Base-by-base conservation (phyloP, 2,888 invertebrate genomes). In the Portevinia maculata region DNA sequence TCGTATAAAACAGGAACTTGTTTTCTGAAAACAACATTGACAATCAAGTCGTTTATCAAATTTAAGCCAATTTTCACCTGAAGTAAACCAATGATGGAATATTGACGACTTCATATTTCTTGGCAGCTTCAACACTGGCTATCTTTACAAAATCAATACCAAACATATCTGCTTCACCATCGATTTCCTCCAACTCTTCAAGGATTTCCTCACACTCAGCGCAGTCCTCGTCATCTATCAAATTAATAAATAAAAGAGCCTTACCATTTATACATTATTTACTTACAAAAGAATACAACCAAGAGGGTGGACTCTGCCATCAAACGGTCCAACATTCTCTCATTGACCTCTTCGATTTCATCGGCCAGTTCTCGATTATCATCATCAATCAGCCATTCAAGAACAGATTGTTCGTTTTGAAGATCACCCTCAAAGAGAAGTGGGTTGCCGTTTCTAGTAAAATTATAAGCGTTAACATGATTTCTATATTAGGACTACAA, bases 61-160 rank as follows among this genome's bases (percentile, higher is more conserved):
- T 1, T 6, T 2, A 1, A 28, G 24, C 5, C 3, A 21, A 21
- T 0, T 55, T 73, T 73, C 73, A 90, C 91, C 98, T 93, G 92
- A 97, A 98, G 88, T 97, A 98, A 52, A 97, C 95, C 53, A 98
- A 90, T 1, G 97, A 95, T 3, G 98, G 98, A 84, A 96, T 94
- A 88, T 95, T 95, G 44, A 97, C 93, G 60, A 98, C 93, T 86
- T 95, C 95, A 89, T 96, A 96, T 86, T 95, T 95, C 37, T 95
- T 94, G 9, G 97, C 96, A 1, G 96, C 95, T 86, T 96, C 95
- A 0, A 94, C 92, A 87, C 96, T 96, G 46, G 95, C 94, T 65
- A 98, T 96, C 90, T 98, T 98, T 0, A 98, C 97, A 90, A 98
- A 98, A 90, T 98, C 97, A 85, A 98, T 97, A n/a, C 97, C 97